phyloP scores from a whole-genome alignment of 2,113 vertebrate species.

The Promerops cafer region DNA sequence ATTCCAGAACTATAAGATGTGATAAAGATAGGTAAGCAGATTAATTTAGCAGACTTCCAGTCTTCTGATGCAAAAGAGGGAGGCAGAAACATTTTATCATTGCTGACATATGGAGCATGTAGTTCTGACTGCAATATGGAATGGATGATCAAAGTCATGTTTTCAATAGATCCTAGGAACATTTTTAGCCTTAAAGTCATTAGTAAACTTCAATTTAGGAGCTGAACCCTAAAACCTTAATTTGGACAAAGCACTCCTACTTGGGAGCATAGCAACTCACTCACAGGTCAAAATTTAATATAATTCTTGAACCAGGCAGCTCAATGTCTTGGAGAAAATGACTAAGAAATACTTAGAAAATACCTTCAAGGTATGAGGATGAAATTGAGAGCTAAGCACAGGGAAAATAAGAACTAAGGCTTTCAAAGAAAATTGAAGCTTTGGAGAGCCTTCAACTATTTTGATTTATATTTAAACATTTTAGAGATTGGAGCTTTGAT shows the following conservation, averaged over 20 bases:
- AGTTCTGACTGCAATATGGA: constrained; percentile 19
- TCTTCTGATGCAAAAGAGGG: constrained; percentile 38
- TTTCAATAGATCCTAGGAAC: constrained; percentile 38
- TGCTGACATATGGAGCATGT: constrained; percentile 47
- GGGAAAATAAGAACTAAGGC: constrained; percentile 60
- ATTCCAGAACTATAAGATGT: constrained; percentile 49
- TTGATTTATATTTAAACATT: constrained; percentile 81
- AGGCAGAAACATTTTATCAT: constrained; percentile 55
- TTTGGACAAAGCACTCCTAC: constrained; percentile 20
- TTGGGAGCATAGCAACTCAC: not conserved
- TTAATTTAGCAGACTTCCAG: constrained; percentile 54
- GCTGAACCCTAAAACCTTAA: constrained; percentile 49
- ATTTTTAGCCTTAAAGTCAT: constrained; percentile 41
- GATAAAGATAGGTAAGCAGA: constrained; percentile 60
- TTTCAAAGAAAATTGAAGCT: constrained; percentile 74
- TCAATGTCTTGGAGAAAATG: constrained; percentile 42
- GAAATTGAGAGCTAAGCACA: constrained; percentile 62
- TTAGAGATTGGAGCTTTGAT: constrained; percentile 75
- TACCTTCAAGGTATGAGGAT: constrained; percentile 63
- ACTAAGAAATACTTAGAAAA: constrained; percentile 66
- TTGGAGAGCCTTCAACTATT: constrained; percentile 72
- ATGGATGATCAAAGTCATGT: constrained; percentile 46
- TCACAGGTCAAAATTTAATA: constrained; percentile 36
- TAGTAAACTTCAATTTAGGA: constrained; percentile 41
- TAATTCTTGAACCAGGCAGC: constrained; percentile 36